These are phyloP conservation scores for Apogon talboti DNA, from an alignment of 2,797 vertebrate species.

Conservation along the genomic window DNA sequence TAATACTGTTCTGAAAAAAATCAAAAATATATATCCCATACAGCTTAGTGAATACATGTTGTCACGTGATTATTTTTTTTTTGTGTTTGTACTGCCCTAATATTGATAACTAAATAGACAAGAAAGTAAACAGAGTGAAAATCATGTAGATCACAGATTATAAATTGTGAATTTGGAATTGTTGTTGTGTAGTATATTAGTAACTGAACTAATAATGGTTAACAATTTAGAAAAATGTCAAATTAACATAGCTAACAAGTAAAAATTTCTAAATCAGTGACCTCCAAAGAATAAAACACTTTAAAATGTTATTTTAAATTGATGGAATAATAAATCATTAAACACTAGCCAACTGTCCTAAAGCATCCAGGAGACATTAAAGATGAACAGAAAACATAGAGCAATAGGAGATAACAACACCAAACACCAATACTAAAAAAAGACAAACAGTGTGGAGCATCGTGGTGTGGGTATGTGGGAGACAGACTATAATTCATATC, in stretches of 20 bases:
- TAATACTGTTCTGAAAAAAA: too few species aligned
- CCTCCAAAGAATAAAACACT: not conserved
- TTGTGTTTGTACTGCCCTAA: too few species aligned
- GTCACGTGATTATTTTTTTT: too few species aligned
- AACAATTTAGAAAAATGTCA: not conserved
- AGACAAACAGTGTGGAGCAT: conserved; percentile 34
- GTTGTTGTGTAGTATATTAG: too few species aligned
- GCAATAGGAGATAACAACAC: conserved; percentile 6
- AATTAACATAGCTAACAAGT: not conserved
- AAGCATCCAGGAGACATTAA: not conserved
- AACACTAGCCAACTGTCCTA: not conserved
- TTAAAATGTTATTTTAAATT: not conserved
- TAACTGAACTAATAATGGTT: too few species aligned
- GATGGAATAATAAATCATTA: not conserved
- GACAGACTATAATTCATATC: conserved; percentile 62
- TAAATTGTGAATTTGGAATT: not conserved
- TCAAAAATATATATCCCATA: too few species aligned
- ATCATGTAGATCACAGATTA: not conserved
- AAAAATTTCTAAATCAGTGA: not conserved
- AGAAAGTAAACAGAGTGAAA: not conserved
- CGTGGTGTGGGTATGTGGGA: conserved; percentile 39
- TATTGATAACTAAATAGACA: not conserved
- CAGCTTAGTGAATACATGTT: too few species aligned
- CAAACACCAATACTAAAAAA: not conserved
- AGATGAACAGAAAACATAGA: not conserved